These are phyloP conservation scores for Alentia gelatinosa DNA, from an alignment of 2,888 invertebrate genomes.

Conservation along the genomic window DNA sequence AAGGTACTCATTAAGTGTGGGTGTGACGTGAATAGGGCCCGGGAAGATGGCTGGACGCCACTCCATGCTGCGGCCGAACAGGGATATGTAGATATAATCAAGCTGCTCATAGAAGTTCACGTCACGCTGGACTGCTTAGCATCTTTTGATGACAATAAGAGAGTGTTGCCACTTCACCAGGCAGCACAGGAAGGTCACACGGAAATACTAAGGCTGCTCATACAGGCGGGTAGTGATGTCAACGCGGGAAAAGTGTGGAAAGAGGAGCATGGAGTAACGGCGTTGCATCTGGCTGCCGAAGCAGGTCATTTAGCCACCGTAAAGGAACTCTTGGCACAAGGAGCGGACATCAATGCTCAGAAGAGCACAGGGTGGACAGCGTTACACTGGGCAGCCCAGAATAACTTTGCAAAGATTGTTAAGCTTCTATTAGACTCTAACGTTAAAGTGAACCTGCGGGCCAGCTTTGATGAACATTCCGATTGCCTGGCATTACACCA, in stretches of 20 bases:
- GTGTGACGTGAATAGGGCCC: slow-evolving; percentile 68
- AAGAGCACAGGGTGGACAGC: slow-evolving; percentile 66
- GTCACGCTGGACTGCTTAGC: slow-evolving; percentile 54
- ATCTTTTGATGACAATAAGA: slow-evolving; percentile 61
- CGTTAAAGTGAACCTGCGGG: slow-evolving; percentile 58
- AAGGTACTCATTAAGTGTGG: slow-evolving; percentile 66
- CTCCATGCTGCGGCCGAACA: slow-evolving; percentile 68
- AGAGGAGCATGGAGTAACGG: slow-evolving; percentile 61
- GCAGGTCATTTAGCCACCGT: slow-evolving; percentile 61
- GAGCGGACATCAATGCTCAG: slow-evolving; percentile 60
- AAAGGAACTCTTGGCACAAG: slow-evolving; percentile 56
- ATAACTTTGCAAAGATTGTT: slow-evolving; percentile 60
- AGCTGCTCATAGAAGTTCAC: slow-evolving; percentile 58
- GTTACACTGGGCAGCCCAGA: slow-evolving; percentile 64
- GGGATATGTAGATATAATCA: slow-evolving; percentile 58
- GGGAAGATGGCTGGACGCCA: slow-evolving; percentile 68
- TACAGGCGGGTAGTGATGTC: slow-evolving; percentile 56
- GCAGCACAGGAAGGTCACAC: slow-evolving; percentile 65
- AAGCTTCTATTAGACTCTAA: slow-evolving; percentile 54
- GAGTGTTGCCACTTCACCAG: slow-evolving; percentile 63
- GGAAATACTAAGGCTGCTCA: slow-evolving; percentile 57
- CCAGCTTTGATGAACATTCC: slow-evolving; percentile 61
- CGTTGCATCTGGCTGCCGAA: slow-evolving; percentile 64
- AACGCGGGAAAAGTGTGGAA: slow-evolving; percentile 63
- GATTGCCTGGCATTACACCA: slow-evolving; percentile 64